A percentile compares a stretch with the other conserved stretches of the same genome.
These are phyloP conservation scores for Motacilla tschutschensis DNA, from an alignment of 2,113 vertebrate species.

Conservation along the genomic window DNA sequence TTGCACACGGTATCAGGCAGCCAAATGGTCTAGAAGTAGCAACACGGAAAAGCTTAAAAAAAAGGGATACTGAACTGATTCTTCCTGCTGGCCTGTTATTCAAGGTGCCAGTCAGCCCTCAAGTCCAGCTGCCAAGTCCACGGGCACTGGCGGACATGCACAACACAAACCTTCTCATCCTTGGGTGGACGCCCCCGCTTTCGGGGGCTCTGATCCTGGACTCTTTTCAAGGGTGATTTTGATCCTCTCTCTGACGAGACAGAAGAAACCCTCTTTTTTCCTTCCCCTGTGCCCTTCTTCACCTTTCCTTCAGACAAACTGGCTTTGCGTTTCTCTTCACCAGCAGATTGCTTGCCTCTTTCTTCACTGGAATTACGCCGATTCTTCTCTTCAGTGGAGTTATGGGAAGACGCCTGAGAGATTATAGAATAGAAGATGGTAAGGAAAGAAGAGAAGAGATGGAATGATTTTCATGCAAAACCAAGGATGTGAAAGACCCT, in stretches of 20 bases:
- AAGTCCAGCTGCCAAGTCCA: slow-evolving; percentile 49
- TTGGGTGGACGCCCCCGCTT: slow-evolving; percentile 89
- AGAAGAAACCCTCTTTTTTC: slow-evolving; percentile 77
- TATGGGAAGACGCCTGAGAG: slow-evolving; percentile 81
- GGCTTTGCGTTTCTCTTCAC: slow-evolving; percentile 84
- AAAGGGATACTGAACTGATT: background rate
- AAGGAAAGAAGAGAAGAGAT: slow-evolving; percentile 53
- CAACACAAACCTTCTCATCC: slow-evolving; percentile 90
- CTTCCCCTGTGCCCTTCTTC: slow-evolving; percentile 77
- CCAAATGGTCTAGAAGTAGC: background rate
- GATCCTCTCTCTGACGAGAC: slow-evolving; percentile 76
- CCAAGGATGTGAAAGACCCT: slow-evolving; percentile 36
- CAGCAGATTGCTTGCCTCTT: slow-evolving; percentile 79
- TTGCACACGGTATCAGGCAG: background rate
- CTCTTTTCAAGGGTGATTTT: slow-evolving; percentile 77
- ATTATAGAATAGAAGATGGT: slow-evolving; percentile 64
- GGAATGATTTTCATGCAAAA: slow-evolving; percentile 46
- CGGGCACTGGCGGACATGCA: slow-evolving; percentile 35
- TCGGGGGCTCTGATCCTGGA: slow-evolving; percentile 89
- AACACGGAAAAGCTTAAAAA: background rate
- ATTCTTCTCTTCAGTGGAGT: slow-evolving; percentile 78
- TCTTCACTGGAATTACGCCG: slow-evolving; percentile 83
- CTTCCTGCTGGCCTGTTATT: background rate
- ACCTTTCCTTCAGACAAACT: slow-evolving; percentile 74
- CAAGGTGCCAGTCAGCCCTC: slow-evolving; percentile 24